phyloP scores from a whole-genome alignment of 2,797 vertebrate species.

The Macrochelys suwanniensis region DNA sequence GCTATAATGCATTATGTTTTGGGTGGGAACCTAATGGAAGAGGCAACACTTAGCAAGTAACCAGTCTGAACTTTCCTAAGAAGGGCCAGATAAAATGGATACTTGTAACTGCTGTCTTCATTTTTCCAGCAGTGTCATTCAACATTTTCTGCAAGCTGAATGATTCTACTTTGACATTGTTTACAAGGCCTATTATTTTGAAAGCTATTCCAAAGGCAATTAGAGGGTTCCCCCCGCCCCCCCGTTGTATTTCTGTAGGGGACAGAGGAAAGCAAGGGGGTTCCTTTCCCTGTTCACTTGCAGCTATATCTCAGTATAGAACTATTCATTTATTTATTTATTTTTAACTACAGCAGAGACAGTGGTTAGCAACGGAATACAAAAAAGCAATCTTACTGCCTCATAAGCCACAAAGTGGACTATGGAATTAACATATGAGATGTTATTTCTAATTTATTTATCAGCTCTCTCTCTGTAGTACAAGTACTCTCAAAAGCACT shows the following conservation, averaged over 20 bases:
- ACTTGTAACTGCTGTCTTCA: slow-evolving; percentile 24
- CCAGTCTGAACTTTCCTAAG: slow-evolving; percentile 53
- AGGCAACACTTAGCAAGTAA: slow-evolving; percentile 45
- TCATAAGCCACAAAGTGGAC: slow-evolving; percentile 75
- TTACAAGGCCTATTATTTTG: slow-evolving; percentile 59
- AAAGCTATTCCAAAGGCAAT: slow-evolving; percentile 47
- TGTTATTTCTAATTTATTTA: slow-evolving; percentile 75
- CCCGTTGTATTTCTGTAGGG: slow-evolving; percentile 12
- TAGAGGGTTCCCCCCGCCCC: not conserved
- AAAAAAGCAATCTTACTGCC: slow-evolving; percentile 70
- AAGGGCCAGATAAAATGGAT: slow-evolving; percentile 26
- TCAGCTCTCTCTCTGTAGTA: slow-evolving; percentile 44
- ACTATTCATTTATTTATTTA: not conserved
- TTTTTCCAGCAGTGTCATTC: not conserved
- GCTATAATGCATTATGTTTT: slow-evolving; percentile 50
- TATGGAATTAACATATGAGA: slow-evolving; percentile 72
- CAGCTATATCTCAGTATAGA: slow-evolving; percentile 30
- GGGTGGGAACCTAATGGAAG: slow-evolving; percentile 58
- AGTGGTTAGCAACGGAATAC: slow-evolving; percentile 71
- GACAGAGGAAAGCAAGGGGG: slow-evolving; percentile 8
- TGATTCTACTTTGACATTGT: slow-evolving; percentile 46
- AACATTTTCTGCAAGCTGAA: slow-evolving; percentile 46
- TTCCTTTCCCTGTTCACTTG: slow-evolving; percentile 44
- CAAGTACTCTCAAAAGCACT: slow-evolving; percentile 70
- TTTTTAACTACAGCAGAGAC: slow-evolving; percentile 17